Evolutionary conservation across 2,113 vertebrate genomes (phyloP), one percentile per base, ranked within the genome.

Genomic region (Arothron firmamentum): DNA sequence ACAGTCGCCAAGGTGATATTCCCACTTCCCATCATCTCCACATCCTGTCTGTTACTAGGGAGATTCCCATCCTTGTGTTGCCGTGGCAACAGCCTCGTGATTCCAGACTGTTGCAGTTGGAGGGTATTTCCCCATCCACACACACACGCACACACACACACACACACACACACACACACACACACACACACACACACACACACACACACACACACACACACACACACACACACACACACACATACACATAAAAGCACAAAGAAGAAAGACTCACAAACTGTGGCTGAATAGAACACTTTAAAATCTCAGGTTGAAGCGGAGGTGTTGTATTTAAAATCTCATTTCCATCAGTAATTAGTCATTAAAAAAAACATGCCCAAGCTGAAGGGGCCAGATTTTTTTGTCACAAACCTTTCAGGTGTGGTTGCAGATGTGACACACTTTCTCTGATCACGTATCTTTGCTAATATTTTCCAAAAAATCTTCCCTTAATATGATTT

Each of bases 91-190:
- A 72, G 82, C n/a, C 75, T 80, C 60, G 31, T 75, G 77, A 83
- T 86, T 82, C 80, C 80, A 79, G 80, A 80, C 74, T 82, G 80
- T 86, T 86, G 75, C 85, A 82, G 77, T 72, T 53, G 52, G 74
- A 68, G 74, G 87, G 87, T 88, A 86, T 88, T 85, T 79, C 87
- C 85, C 85, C 62, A 70, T 78, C 62, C 46, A 49, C 17, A 15
- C 52, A 58, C 50, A 45, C 60, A 43, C 56, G 50, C 34, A 46
- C 47, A 28, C 52, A 59, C 56, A 59, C 55, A 67, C 61, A 41
- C 42, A 28, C 48, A 56, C 56, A 59, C 55, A 68, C 56, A 42
- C 60, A 57, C n/a, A 3, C 25, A 52, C 28, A 17, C 28, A 6
- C 12, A 18, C 47, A 46, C 53, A 47, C 54, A 31, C 38, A 46